Percentiles rank a stretch among this genome's conserved stretches.
phyloP scores from a whole-genome alignment of 1,140 invertebrate species.

The Hermetia illucens region DNA sequence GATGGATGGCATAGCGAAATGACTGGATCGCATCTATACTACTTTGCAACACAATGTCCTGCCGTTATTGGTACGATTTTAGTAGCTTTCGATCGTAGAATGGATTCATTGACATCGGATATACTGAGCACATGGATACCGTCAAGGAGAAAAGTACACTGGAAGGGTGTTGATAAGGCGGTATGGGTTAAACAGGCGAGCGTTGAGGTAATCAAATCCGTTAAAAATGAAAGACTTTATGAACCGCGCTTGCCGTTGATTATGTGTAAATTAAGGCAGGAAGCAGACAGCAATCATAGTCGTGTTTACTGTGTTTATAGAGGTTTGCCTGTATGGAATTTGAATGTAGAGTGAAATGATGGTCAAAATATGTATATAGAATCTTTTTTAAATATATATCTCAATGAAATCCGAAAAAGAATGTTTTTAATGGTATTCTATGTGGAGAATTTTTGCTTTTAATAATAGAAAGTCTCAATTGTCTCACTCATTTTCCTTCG shows the following conservation, averaged over 20 bases:
- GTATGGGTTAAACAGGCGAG: slow-evolving; percentile 10
- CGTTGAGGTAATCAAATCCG: background rate
- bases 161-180: slow-evolving; percentile 16
- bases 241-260: slow-evolving; percentile 17
- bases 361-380: too few species aligned
- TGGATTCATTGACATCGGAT: slow-evolving; percentile 18
- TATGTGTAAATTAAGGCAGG: slow-evolving; percentile 17
- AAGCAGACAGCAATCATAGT: slow-evolving; percentile 18
- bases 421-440: too few species aligned
- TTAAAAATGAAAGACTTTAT: slow-evolving; percentile 11
- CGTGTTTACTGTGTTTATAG: slow-evolving; percentile 21
- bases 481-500: too few species aligned
- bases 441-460: too few species aligned
- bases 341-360: too few species aligned
- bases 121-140: slow-evolving; percentile 19
- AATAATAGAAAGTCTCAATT: too few species aligned
- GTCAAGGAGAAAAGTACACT: slow-evolving; percentile 14
- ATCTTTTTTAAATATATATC: too few species aligned
- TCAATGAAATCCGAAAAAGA: too few species aligned
- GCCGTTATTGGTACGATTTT: slow-evolving; percentile 22
- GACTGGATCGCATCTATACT: slow-evolving; percentile 24
- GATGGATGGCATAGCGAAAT: slow-evolving; percentile 21
- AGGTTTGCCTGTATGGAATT: slow-evolving; percentile 24
- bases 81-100: slow-evolving; percentile 21
- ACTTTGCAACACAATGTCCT: slow-evolving; percentile 22